These are phyloP conservation scores for Endotricha flammealis DNA, from an alignment of 2,888 invertebrate genomes.

Conservation along the genomic window DNA sequence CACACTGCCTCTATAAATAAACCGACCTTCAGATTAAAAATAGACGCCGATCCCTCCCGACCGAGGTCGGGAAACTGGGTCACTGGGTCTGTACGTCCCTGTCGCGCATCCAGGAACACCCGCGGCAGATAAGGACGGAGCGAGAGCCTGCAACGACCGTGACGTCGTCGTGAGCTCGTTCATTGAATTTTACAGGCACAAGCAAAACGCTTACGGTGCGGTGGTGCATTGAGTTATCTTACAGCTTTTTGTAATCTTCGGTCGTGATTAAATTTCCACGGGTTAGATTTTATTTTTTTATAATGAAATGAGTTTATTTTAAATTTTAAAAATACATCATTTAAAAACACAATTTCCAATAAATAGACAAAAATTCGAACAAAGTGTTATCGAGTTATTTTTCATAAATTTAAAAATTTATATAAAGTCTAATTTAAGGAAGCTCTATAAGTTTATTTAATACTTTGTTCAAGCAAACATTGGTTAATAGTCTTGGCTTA, in stretches of 20 bases:
- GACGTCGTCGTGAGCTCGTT: constrained; percentile 70
- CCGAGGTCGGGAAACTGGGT: constrained; percentile 74
- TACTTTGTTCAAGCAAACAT: neutral
- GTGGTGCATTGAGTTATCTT: constrained; percentile 42
- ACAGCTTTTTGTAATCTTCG: constrained; percentile 15
- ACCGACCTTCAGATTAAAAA: constrained; percentile 77
- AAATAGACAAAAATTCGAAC: too few relatives aligned
- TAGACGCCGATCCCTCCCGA: constrained; percentile 70
- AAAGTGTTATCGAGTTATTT: too few relatives aligned
- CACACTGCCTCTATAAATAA: constrained; percentile 65
- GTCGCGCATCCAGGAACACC: constrained; percentile 26
- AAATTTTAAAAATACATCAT: too few relatives aligned
- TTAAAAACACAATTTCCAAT: too few relatives aligned
- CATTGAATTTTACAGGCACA: constrained; percentile 68
- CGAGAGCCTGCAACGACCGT: constrained; percentile 54
- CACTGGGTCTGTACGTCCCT: constrained; percentile 47
- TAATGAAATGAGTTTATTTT: too few relatives aligned
- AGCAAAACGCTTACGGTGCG: constrained; percentile 30
- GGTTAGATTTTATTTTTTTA: too few relatives aligned
- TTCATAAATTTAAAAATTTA: too few relatives aligned
- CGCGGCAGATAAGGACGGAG: constrained; percentile 36
- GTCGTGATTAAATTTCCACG: too few relatives aligned
- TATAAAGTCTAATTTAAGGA: neutral
- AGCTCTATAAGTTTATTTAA: neutral
- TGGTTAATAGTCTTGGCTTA: constrained; percentile 24